Percentiles rank a stretch among this genome's conserved stretches.
phyloP scores from a whole-genome alignment of 2,888 invertebrate species.

The Ennomos erosarius region DNA sequence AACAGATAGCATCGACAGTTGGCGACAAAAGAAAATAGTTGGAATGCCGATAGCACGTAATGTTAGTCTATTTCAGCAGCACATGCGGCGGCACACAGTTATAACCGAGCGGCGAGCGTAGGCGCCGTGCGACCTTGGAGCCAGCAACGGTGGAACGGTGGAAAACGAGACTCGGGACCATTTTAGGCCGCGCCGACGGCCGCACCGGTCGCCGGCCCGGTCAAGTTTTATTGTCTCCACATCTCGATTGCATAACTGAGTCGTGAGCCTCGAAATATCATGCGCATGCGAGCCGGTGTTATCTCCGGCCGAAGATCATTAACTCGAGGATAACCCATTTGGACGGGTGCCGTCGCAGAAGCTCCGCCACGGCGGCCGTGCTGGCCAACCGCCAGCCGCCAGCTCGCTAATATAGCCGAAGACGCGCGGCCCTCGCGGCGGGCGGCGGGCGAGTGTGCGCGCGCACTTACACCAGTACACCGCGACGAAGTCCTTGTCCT shows the following conservation, averaged over 20 bases:
- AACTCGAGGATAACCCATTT: conserved; percentile 78
- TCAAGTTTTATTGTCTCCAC: conserved; percentile 83
- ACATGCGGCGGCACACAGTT: conserved; percentile 73
- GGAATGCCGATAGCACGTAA: conserved; percentile 75
- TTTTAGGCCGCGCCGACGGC: conserved; percentile 78
- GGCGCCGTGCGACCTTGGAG: conserved; percentile 80
- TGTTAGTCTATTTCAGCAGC: conserved; percentile 76
- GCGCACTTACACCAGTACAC: conserved; percentile 97
- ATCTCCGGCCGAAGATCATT: conserved; percentile 74
- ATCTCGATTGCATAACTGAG: conserved; percentile 76
- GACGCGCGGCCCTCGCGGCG: conserved; percentile 57
- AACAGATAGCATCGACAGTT: conserved; percentile 61
- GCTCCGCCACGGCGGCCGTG: conserved; percentile 68
- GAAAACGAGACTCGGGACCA: conserved; percentile 80
- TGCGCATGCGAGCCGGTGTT: conserved; percentile 55
- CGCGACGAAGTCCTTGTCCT: conserved; percentile 97
- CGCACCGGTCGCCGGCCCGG: conserved; percentile 69
- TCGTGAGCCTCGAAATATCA: conserved; percentile 72
- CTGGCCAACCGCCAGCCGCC: conserved; percentile 63
- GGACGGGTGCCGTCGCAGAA: conserved; percentile 72
- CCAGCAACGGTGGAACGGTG: conserved; percentile 71
- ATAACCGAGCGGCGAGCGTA: conserved; percentile 77
- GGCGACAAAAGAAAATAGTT: conserved; percentile 76
- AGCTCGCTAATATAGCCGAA: conserved; percentile 60
- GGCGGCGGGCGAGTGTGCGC: conserved; percentile 48